These are phyloP conservation scores for Cephus nigrinus DNA, from an alignment of 2,888 invertebrate species.

Conservation along the genomic window DNA sequence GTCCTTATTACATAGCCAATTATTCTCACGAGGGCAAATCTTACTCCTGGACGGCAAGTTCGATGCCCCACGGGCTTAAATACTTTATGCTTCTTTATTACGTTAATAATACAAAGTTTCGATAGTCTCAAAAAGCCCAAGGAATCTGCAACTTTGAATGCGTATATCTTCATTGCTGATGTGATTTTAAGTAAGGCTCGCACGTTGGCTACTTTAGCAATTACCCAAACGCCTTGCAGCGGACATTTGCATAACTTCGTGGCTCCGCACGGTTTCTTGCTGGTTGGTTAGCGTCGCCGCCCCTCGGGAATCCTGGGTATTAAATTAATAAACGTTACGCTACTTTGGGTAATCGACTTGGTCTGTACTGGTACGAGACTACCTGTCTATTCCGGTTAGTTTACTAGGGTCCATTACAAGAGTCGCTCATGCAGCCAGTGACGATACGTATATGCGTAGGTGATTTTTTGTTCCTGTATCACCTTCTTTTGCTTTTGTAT, in stretches of 20 bases:
- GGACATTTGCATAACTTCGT: constrained; percentile 58
- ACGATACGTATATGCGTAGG: not conserved
- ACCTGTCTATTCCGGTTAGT: not conserved
- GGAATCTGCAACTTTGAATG: not conserved
- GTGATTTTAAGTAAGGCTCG: constrained; percentile 60
- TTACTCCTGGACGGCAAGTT: not conserved
- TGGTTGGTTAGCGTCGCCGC: constrained; percentile 1
- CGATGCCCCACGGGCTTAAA: not conserved
- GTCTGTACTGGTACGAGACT: not conserved
- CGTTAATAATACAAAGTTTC: constrained; percentile 33
- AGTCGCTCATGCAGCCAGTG: not conserved
- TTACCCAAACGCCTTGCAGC: constrained; percentile 59
- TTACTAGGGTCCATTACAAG: not conserved
- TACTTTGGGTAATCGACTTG: not conserved
- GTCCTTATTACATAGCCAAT: not conserved
- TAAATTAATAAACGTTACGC: constrained; percentile 1
- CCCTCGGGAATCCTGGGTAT: not conserved
- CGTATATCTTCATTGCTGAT: constrained; percentile 45
- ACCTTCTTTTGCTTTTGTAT: not conserved
- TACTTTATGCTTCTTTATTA: constrained; percentile 22
- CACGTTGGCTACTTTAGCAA: constrained; percentile 35
- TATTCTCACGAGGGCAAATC: not conserved
- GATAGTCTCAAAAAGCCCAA: not conserved
- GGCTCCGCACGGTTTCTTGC: constrained; percentile 37
- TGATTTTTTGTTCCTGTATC: not conserved